These are phyloP conservation scores for Percopsis transmontana DNA, from an alignment of 2,113 vertebrate genomes.

Conservation along the genomic window DNA sequence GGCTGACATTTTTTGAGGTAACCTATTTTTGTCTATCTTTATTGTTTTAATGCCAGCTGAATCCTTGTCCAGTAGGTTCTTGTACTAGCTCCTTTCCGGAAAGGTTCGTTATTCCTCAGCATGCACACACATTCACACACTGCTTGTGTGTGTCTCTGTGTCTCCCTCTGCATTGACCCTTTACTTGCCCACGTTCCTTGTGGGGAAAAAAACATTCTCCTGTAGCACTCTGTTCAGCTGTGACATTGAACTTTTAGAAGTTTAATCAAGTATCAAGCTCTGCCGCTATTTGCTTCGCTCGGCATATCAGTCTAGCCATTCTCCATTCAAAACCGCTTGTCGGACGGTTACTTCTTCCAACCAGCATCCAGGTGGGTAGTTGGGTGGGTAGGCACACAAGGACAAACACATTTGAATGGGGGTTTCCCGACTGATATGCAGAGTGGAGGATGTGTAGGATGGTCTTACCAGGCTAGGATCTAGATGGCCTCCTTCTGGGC, in stretches of 20 bases:
- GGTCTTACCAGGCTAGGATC: no score
- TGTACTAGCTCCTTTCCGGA: background rate
- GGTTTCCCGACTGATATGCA: no score
- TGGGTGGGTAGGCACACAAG: no score
- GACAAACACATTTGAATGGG: no score
- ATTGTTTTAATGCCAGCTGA: background rate
- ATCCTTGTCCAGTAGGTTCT: background rate
- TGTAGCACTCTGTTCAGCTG: background rate
- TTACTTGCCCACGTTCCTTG: background rate
- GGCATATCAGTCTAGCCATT: no score
- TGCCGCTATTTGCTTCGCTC: no score
- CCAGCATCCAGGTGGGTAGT: no score
- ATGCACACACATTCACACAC: background rate
- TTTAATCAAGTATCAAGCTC: background rate
- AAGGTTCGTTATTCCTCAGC: slow-evolving; percentile 6
- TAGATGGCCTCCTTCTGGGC: no score
- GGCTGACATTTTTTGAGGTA: background rate
- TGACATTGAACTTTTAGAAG: background rate
- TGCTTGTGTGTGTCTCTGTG: background rate
- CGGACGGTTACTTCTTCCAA: no score
- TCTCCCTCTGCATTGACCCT: slow-evolving; percentile 5
- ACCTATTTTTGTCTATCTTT: no score
- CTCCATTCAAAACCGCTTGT: no score
- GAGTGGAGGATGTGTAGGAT: no score
- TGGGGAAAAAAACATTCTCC: background rate